Percentiles rank a stretch among this genome's conserved stretches.
Evolutionary conservation across 2,888 invertebrate genomes (phyloP).

Genomic region (Trissonchulus sp.): DNA sequence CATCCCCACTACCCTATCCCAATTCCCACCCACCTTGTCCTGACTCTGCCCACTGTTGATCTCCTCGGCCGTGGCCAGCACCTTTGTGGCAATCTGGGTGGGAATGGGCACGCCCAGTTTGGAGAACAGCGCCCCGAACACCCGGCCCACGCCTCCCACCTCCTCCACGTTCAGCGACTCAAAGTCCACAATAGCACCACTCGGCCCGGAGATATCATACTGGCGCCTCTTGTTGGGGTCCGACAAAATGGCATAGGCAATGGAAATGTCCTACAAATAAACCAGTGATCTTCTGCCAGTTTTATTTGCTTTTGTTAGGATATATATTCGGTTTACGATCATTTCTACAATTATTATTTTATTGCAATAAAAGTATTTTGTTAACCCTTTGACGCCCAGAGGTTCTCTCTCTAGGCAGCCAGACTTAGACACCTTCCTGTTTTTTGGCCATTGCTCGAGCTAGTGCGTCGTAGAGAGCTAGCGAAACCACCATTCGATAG

Average conservation of each 20-base stretch:
- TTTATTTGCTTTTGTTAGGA: no score
- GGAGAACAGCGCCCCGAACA: conserved; percentile 50
- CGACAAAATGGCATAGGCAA: conserved; percentile 50
- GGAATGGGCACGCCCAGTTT: conserved; percentile 52
- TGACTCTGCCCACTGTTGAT: background rate
- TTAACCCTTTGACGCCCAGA: no score
- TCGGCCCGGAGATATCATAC: conserved; percentile 50
- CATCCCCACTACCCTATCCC: background rate
- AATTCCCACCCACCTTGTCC: background rate
- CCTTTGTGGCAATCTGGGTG: conserved; percentile 50
- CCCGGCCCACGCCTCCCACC: conserved; percentile 49
- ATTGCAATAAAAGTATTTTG: no score
- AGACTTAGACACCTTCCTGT: no score
- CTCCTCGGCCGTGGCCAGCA: conserved; percentile 26
- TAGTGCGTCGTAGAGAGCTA: no score
- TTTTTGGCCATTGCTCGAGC: no score
- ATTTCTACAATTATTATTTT: no score
- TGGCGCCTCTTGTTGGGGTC: conserved; percentile 51
- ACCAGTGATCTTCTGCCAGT: no score
- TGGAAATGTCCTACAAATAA: conserved; percentile 50
- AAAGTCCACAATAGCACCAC: conserved; percentile 44
- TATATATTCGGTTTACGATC: no score
- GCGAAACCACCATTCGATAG: no score
- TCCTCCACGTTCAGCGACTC: conserved; percentile 49
- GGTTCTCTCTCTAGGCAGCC: no score